Evolutionary conservation across 2,888 invertebrate genomes (phyloP).

Genomic region (Oasisia sp.): DNA sequence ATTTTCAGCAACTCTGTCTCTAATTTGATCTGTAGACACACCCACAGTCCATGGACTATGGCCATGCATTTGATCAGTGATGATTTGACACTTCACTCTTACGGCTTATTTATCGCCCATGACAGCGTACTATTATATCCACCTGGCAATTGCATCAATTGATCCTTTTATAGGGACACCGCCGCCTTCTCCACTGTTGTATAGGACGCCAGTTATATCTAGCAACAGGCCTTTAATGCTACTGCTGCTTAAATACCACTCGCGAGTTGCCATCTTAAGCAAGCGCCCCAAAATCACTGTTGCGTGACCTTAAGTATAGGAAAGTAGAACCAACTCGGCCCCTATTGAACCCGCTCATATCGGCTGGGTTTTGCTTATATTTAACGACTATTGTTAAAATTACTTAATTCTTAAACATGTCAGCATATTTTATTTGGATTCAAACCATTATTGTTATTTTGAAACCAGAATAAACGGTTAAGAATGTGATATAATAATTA

Average conservation of each 20-base stretch:
- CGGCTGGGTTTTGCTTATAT: neutral
- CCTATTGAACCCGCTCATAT: neutral
- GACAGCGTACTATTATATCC: neutral
- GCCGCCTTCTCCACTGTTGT: slow-evolving; percentile 65
- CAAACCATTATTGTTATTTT: no score
- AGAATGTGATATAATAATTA: no score
- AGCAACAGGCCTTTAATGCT: slow-evolving; percentile 67
- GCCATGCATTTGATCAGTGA: neutral
- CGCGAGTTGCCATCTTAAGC: neutral
- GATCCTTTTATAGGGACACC: slow-evolving; percentile 69
- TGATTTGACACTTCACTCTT: neutral
- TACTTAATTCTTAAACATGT: no score
- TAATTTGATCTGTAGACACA: no score
- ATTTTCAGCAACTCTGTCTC: no score
- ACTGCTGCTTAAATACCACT: neutral
- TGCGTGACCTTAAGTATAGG: neutral
- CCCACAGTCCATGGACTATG: no score
- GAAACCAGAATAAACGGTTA: no score
- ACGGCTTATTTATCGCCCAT: neutral
- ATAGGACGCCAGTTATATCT: slow-evolving; percentile 72
- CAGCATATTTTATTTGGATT: no score
- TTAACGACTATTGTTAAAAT: no score
- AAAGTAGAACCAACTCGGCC: neutral
- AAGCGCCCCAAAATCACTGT: neutral
- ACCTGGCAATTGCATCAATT: slow-evolving; percentile 64